Percentiles rank a stretch among this genome's conserved stretches.
phyloP scores from a whole-genome alignment of 2,888 invertebrate species.

The Rhingia campestris region DNA sequence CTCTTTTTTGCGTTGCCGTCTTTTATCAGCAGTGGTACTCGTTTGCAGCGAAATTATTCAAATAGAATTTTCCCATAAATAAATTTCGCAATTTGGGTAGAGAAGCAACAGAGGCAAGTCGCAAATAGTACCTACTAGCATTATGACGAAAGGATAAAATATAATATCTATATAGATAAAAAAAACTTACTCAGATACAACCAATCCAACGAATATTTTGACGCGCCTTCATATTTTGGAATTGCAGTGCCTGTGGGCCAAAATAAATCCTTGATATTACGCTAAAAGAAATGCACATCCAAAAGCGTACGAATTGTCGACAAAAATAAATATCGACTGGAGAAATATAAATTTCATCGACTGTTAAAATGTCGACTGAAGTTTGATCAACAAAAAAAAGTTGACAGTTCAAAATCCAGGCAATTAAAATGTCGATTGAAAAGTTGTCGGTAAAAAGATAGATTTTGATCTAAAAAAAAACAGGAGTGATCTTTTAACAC shows the following conservation, averaged over 20 bases:
- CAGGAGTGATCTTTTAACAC: too few species aligned
- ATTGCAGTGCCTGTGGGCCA: conserved; percentile 43
- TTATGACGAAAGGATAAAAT: background rate
- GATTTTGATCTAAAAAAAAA: too few species aligned
- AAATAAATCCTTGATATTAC: too few species aligned
- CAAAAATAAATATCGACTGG: too few species aligned
- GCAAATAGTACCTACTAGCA: conserved; percentile 36
- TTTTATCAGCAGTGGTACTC: conserved; percentile 56
- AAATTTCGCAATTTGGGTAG: conserved; percentile 66
- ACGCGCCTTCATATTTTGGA: conserved; percentile 31
- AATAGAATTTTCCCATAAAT: conserved; percentile 74
- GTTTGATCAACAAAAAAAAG: too few species aligned
- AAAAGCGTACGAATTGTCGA: too few species aligned
- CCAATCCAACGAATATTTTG: conserved; percentile 32
- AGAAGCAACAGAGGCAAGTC: conserved; percentile 43
- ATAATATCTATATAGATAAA: conserved; percentile 7
- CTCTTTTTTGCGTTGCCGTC: conserved; percentile 3
- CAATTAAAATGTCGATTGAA: too few species aligned
- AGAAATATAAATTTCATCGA: too few species aligned
- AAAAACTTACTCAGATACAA: conserved; percentile 39
- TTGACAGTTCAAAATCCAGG: too few species aligned
- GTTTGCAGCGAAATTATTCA: conserved; percentile 72
- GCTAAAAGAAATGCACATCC: too few species aligned
- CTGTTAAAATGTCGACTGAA: too few species aligned
- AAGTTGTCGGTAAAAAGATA: too few species aligned